phyloP scores from a whole-genome alignment of 2,888 invertebrate species.

The Tipula lateralis region DNA sequence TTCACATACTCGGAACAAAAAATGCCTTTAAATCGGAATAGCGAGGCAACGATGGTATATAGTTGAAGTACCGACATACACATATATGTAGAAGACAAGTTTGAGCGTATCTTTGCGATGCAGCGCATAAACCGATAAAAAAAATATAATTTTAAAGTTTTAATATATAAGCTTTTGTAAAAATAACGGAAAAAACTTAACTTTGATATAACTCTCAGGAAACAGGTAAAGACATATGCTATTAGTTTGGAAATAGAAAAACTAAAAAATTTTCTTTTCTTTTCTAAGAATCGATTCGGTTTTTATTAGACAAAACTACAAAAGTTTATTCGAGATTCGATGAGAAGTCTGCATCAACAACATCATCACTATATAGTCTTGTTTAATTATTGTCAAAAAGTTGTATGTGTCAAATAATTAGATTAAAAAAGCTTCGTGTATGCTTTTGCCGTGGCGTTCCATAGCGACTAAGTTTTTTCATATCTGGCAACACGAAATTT shows the following conservation, averaged over 20 bases:
- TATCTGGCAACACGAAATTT: neutral
- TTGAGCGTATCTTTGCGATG: too few species aligned
- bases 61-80: too few species aligned
- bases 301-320: too few species aligned
- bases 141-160: neutral
- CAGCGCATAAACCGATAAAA: neutral
- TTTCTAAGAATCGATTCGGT: neutral
- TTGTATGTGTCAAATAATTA: neutral
- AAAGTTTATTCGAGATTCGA: neutral
- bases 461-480: neutral
- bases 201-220: neutral
- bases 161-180: neutral
- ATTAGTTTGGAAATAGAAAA: neutral
- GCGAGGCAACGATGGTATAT: too few species aligned
- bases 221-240: conserved; percentile 6
- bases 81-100: too few species aligned
- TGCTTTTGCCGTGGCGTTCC: too few species aligned
- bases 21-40: too few species aligned
- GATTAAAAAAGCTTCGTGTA: too few species aligned
- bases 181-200: neutral
- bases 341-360: neutral
- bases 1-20: too few species aligned
- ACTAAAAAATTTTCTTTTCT: neutral
- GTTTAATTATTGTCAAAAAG: neutral
- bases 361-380: neutral